These are phyloP conservation scores for Phalangium opilio DNA, from an alignment of 2,888 invertebrate species.

Conservation along the genomic window DNA sequence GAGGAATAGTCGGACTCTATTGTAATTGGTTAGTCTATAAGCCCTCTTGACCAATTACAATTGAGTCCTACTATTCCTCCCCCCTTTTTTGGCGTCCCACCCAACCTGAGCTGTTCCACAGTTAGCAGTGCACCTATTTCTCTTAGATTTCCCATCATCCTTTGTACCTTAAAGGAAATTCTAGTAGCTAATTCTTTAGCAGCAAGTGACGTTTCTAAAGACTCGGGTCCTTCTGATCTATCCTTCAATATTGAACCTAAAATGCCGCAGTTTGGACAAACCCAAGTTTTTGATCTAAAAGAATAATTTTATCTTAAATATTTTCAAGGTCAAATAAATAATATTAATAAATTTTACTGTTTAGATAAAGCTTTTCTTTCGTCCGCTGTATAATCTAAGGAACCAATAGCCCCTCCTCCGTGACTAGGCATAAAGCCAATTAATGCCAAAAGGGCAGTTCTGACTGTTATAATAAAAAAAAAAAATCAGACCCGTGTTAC, in stretches of 20 bases:
- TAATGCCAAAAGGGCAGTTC: conserved; percentile 76
- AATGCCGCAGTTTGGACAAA: conserved; percentile 47
- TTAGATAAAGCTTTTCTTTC: conserved; percentile 65
- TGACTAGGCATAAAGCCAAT: conserved; percentile 90
- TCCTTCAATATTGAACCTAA: conserved; percentile 38
- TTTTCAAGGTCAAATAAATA: too few relatives aligned
- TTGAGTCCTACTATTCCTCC: too few relatives aligned
- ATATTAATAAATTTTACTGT: conserved; percentile 37
- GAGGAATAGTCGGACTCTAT: too few relatives aligned
- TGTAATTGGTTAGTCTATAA: too few relatives aligned
- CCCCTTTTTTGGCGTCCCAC: too few relatives aligned
- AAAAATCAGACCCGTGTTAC: too few relatives aligned
- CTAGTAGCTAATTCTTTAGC: conserved; percentile 33
- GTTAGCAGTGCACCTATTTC: too few relatives aligned
- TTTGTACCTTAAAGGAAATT: conserved; percentile 26
- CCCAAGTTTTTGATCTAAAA: conserved; percentile 44
- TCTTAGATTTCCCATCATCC: too few relatives aligned
- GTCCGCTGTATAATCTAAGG: conserved; percentile 69
- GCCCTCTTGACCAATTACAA: too few relatives aligned
- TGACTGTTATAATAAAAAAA: too few relatives aligned
- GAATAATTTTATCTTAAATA: too few relatives aligned
- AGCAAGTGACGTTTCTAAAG: conserved; percentile 23
- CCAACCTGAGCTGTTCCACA: too few relatives aligned
- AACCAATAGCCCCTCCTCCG: conserved; percentile 76
- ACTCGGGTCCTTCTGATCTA: conserved; percentile 1